Base-by-base conservation (phyloP, 2,888 invertebrate species). In the Mallateleia sp. region DNA sequence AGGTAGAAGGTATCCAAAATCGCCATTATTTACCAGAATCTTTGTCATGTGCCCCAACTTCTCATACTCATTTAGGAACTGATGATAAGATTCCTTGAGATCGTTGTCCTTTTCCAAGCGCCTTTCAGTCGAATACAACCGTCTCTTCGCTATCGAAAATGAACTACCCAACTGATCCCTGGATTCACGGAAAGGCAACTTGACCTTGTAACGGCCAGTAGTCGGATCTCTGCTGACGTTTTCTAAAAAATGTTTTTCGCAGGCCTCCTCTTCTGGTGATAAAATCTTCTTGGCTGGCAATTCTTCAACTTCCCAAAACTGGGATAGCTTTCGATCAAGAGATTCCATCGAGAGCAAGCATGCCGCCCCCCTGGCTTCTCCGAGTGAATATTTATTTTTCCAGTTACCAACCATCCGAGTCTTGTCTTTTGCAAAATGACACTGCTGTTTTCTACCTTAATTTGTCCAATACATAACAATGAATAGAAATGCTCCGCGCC, bases 251-350 rank as follows among this genome's bases (percentile, higher is more conserved):
- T 91, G 90, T 6, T 81, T 28, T 80, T 91, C 91, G 66, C 90
- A 28, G 8, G 28, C 28, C 8, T 28, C 28, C 8, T 28, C 28
- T 28, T 28, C 28, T 4, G 28, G 5, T 47, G 90, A 89, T 18
- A 81, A 64, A 25, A 75, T 38, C 25, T 80, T 74, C 28, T 58
- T 67, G 18, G 38, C 8, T 42, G 88, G 81, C 38, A 88, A 18
- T 71, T 90, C 91, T 78, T 93, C 91, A 14, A 90, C 54, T 67
- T 89, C 75, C 92, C 90, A 91, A 87, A 92, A 90, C 47, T 58
- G 56, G 5, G 56, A 34, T 2, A 74, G 4, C 7, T 25, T 58
- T 2, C 11, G 1, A 7, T 74, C 74, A 8, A 82, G 32, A 7
- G 80, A 9, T 22, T 2, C 34, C 34, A 22, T 9, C 18, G 67